Percentiles rank a stretch among this genome's conserved stretches.
phyloP scores from a whole-genome alignment of 2,113 vertebrate genomes.

The Cyanoliseus patagonus region DNA sequence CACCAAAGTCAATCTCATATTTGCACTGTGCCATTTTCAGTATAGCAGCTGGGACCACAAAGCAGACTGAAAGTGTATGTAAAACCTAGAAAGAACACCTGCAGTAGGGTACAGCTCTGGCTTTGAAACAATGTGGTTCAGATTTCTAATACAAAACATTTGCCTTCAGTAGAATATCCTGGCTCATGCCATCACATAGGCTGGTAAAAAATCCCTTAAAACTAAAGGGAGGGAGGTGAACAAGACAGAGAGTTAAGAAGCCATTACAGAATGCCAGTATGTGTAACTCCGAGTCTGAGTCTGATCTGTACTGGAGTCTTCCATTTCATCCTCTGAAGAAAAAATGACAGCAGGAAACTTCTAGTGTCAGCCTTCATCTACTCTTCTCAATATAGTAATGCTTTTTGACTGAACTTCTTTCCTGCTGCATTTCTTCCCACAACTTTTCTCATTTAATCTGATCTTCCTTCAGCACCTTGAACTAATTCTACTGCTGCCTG shows the following conservation, averaged over 20 bases:
- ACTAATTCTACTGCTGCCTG: slow-evolving; percentile 19
- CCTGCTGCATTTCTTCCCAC: not conserved
- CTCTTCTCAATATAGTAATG: slow-evolving; percentile 26
- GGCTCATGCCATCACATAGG: not conserved
- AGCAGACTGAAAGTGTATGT: not conserved
- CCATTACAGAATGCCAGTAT: not conserved
- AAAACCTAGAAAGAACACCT: not conserved
- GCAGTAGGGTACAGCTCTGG: not conserved
- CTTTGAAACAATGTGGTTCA: not conserved
- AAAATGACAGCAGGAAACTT: slow-evolving; percentile 62
- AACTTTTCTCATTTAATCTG: slow-evolving; percentile 48
- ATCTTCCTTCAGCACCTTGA: slow-evolving; percentile 33
- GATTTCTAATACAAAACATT: slow-evolving; percentile 25
- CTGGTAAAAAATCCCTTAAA: slow-evolving; percentile 27
- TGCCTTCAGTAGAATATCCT: not conserved
- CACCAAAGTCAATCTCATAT: not conserved
- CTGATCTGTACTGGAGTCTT: slow-evolving; percentile 47
- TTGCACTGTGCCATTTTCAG: not conserved
- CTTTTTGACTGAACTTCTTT: slow-evolving; percentile 47
- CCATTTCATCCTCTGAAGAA: slow-evolving; percentile 48
- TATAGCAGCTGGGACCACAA: not conserved
- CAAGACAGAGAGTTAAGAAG: not conserved
- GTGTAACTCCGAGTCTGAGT: slow-evolving; percentile 29
- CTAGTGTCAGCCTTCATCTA: slow-evolving; percentile 36
- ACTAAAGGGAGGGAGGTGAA: not conserved